Base-by-base conservation (phyloP, 2,888 invertebrate genomes). In the Eumacrocentrus americanus region DNA sequence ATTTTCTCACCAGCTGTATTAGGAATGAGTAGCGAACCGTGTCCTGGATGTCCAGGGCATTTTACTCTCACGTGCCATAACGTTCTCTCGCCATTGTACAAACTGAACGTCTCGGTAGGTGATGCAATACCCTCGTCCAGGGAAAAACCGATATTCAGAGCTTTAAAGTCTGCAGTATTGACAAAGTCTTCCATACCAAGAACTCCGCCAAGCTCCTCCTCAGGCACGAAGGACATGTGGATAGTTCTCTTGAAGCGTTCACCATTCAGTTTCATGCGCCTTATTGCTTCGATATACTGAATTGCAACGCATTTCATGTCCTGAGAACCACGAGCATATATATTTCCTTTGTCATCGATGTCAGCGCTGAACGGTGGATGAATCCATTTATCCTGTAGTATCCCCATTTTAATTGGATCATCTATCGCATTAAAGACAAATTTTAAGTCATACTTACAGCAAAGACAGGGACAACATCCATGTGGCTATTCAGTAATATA, bases 381-480 rank as follows among this genome's bases (percentile, higher is more conserved):
- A 0, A 87, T 91, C 97, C 97, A 98, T 74, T 91, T 89, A 38
- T 95, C 91, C 92, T 92, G 73, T 22, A 82, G 81, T 34, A 18
- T 48, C 29, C 12, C n/a, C n/a, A n/a, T 38, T 38, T 9, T 20
- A 7, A 47, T n/a, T 50, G 20, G 53, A 9, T 48, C 2, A 12
- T 47, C 44, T 11, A n/a, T 16, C 5, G 16, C 23, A 23, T 38
- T 9, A 11, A 25, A 6, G 2, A 12, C 3, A 25, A 11, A 7
- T 16, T 0, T 4, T 5, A 16, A 23, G 14, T 9, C n/a, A n/a
- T 38, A 74, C 84, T 86, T 82, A 95, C 94, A 65, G 89, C 87
- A 77, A 91, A 95, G 0, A 96, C 97, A 4, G 98, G 97, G 1
- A 98, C 98, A 1, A 98, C 98, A 79, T 98, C 98, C 88, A 94